Percentiles rank a stretch among this genome's conserved stretches.
phyloP scores from a whole-genome alignment of 1,140 invertebrate species.

The Halotydeus destructor region DNA sequence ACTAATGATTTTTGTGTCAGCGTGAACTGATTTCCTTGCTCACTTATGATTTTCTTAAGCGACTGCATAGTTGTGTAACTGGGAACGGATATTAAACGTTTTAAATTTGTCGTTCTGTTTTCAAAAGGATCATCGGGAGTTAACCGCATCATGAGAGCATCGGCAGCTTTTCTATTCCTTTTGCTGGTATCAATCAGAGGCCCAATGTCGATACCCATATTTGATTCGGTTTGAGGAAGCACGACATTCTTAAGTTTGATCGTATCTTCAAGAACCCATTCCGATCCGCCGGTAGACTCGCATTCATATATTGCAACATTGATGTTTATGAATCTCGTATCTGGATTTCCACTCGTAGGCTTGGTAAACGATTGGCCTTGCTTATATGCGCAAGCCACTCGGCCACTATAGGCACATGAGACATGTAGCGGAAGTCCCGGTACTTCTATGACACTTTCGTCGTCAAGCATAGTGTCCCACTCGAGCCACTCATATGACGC shows the following conservation, averaged over 20 bases:
- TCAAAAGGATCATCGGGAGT: conserved; percentile 9
- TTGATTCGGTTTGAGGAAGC: conserved; percentile 52
- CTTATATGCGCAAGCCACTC: conserved; percentile 89
- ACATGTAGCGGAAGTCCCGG: conserved; percentile 61
- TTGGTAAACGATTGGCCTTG: conserved; percentile 24
- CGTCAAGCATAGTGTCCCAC: conserved; percentile 68
- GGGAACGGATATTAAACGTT: conserved; percentile 51
- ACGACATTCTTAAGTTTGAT: conserved; percentile 73
- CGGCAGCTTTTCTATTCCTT: conserved; percentile 30
- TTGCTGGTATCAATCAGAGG: conserved; percentile 59
- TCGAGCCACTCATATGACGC: conserved; percentile 52
- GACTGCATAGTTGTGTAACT: conserved; percentile 80
- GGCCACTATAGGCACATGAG: conserved; percentile 85
- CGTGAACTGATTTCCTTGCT: conserved; percentile 70
- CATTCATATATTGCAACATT: conserved; percentile 96
- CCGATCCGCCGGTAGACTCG: conserved; percentile 85
- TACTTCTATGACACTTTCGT: conserved; percentile 63
- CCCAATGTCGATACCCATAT: conserved; percentile 55
- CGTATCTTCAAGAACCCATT: conserved; percentile 97
- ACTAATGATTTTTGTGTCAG: conserved; percentile 46
- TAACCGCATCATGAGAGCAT: conserved; percentile 12
- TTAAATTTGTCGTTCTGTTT: conserved; percentile 20
- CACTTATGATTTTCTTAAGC: conserved; percentile 61
- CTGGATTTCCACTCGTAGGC: conserved; percentile 42
- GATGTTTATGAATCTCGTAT: conserved; percentile 69